phyloP scores from a whole-genome alignment of 2,113 vertebrate genomes.

The Epinephelus lanceolatus region DNA sequence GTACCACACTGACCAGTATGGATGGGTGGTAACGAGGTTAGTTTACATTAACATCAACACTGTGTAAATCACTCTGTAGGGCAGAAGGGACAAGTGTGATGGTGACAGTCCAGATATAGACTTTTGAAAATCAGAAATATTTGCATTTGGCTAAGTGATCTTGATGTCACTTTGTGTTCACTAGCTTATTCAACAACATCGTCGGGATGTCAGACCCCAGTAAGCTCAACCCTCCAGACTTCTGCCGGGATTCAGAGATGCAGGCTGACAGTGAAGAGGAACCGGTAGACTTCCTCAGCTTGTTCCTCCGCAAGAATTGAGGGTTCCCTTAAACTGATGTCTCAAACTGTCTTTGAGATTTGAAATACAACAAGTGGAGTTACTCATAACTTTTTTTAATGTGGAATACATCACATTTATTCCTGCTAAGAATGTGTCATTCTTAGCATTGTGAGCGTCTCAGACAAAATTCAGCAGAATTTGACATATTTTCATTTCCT shows the following conservation, averaged over 20 bases:
- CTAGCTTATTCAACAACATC: constrained; percentile 79
- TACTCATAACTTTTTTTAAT: neutral
- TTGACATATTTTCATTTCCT: neutral
- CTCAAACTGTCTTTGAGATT: neutral
- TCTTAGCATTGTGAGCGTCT: neutral
- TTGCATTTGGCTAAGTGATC: neutral
- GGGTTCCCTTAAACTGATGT: neutral
- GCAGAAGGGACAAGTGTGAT: neutral
- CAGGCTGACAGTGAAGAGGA: neutral
- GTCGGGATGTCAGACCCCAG: constrained; percentile 70
- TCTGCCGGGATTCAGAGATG: constrained; percentile 49
- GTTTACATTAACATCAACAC: constrained; percentile 5
- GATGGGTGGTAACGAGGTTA: constrained; percentile 70
- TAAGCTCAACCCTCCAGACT: constrained; percentile 73
- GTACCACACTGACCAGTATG: constrained; percentile 25
- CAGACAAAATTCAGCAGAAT: neutral
- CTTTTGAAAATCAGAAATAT: neutral
- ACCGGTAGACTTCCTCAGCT: constrained; percentile 59
- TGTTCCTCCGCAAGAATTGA: constrained; percentile 33
- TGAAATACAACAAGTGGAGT: too few relatives aligned
- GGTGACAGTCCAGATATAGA: neutral
- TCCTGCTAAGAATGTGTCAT: neutral
- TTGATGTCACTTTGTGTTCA: neutral
- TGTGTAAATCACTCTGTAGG: neutral
- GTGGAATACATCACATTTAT: neutral